These are phyloP conservation scores for Heliconius hermathena DNA, from an alignment of 1,140 invertebrate genomes.

Conservation along the genomic window DNA sequence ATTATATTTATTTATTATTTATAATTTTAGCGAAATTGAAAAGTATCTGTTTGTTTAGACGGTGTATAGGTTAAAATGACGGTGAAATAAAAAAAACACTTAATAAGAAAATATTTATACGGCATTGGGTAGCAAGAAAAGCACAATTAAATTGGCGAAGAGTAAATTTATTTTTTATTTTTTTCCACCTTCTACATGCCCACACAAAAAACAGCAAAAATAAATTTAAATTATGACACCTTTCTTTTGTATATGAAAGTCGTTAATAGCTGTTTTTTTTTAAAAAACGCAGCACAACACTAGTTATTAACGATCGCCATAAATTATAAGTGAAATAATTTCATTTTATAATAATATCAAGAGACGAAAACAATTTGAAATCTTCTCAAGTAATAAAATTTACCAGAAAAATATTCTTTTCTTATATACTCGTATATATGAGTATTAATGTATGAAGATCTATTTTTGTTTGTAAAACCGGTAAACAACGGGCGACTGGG, in stretches of 20 bases:
- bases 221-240: background rate
- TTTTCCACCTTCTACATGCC: too few relatives aligned
- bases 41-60: too few relatives aligned
- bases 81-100: too few relatives aligned
- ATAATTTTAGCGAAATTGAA: too few relatives aligned
- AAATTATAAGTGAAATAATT: background rate
- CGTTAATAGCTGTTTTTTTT: background rate
- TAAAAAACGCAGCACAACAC: background rate
- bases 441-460: background rate
- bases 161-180: too few relatives aligned
- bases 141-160: too few relatives aligned
- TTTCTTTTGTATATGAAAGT: background rate
- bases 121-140: too few relatives aligned
- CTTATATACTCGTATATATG: too few relatives aligned
- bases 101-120: too few relatives aligned
- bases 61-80: too few relatives aligned
- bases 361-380: background rate
- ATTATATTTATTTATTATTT: too few relatives aligned
- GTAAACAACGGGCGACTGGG: background rate
- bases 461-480: conserved; percentile 3
- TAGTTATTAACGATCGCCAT: background rate
- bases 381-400: background rate
- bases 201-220: too few relatives aligned
- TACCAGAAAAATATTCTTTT: background rate
- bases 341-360: background rate